A percentile compares a stretch with the other conserved stretches of the same genome.
Conservation (phyloP, 2,888 invertebrate genomes). For the Plebejus melissa region DNA sequence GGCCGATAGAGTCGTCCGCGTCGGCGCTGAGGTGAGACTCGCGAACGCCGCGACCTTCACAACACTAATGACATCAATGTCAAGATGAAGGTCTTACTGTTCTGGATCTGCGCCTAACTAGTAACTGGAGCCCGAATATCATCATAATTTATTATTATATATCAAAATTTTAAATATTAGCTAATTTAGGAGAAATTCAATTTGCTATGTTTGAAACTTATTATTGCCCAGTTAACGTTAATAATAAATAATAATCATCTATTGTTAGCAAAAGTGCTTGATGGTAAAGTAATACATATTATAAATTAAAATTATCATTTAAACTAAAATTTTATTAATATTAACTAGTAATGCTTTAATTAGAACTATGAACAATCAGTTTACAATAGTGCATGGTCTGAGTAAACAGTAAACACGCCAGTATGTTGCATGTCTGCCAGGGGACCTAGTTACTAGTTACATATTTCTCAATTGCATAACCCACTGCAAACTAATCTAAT, state of each 20-base stretch:
- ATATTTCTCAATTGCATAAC: conserved; percentile 20
- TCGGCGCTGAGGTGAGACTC: neutral
- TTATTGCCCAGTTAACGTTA: too few relatives aligned
- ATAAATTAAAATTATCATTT: too few relatives aligned
- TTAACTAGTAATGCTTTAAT: neutral
- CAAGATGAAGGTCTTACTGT: conserved; percentile 1
- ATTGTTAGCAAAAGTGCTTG: too few relatives aligned
- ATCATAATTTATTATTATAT: too few relatives aligned
- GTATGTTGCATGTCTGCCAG: conserved; percentile 5
- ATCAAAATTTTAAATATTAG: neutral
- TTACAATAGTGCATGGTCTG: neutral
- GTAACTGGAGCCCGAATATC: neutral
- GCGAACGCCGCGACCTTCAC: neutral
- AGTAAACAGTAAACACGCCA: neutral
- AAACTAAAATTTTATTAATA: neutral
- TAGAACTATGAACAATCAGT: neutral
- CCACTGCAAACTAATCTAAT: conserved; percentile 21
- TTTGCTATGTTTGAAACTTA: neutral
- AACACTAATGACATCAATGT: conserved; percentile 10
- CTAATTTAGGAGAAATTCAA: neutral
- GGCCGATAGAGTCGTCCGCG: conserved; percentile 2
- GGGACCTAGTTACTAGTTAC: conserved; percentile 11
- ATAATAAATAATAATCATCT: too few relatives aligned
- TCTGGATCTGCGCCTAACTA: neutral
- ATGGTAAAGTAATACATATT: too few relatives aligned